Conservation (phyloP, 2,797 vertebrate species). For the Darevskia mixta region DNA sequence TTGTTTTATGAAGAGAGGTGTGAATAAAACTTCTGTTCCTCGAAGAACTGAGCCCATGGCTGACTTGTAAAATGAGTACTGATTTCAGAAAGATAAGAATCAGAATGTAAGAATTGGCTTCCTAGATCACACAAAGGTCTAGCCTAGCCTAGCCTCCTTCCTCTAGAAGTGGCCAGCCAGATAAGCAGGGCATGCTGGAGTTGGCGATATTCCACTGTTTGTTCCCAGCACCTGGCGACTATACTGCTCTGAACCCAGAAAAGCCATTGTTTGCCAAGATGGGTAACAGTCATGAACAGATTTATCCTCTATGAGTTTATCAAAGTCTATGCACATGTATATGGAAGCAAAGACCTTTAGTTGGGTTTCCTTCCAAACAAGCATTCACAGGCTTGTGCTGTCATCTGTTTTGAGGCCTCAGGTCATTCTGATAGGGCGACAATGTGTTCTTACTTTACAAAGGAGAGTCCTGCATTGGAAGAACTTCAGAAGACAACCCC, state of each 20-base stretch:
- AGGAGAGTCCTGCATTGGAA: too few species aligned
- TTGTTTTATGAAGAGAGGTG: constrained; percentile 8
- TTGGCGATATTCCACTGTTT: neutral
- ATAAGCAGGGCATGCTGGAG: neutral
- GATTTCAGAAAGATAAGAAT: constrained; percentile 58
- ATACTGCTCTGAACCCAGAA: neutral
- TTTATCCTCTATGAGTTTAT: too few species aligned
- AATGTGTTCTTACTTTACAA: too few species aligned
- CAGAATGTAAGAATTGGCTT: constrained; percentile 38
- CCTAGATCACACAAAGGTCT: neutral
- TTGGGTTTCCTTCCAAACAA: too few species aligned
- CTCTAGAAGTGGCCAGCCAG: neutral
- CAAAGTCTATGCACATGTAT: too few species aligned
- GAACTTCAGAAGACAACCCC: too few species aligned
- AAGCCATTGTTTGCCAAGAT: neutral
- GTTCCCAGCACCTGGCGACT: neutral
- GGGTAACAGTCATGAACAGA: neutral
- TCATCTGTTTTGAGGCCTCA: too few species aligned
- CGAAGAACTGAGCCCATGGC: constrained; percentile 26
- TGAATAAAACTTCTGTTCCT: rapidly evolving
- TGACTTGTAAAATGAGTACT: neutral
- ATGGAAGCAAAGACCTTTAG: too few species aligned
- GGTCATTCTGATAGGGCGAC: too few species aligned
- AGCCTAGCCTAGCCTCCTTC: neutral
- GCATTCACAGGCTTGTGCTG: too few species aligned